phyloP scores from a whole-genome alignment of 1,140 invertebrate species.

The Phenacoccus solenopsis region DNA sequence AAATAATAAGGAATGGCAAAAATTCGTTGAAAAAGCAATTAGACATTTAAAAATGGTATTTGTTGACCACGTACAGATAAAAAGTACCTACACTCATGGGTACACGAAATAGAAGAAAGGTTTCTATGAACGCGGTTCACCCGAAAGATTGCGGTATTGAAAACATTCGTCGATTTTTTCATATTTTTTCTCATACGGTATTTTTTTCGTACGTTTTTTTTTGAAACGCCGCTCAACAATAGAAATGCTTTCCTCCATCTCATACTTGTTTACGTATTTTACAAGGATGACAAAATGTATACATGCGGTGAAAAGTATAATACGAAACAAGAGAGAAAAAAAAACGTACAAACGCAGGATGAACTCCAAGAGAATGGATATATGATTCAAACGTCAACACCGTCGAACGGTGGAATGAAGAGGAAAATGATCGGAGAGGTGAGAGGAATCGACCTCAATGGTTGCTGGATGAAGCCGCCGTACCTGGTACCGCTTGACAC shows the following conservation, averaged over 20 bases:
- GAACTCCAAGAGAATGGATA: background rate
- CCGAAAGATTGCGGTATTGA: background rate
- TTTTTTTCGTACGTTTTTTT: too few species aligned
- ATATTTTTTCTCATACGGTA: background rate
- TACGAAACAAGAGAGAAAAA: background rate
- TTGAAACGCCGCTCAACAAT: background rate
- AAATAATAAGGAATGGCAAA: too few species aligned
- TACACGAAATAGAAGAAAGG: background rate
- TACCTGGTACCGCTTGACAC: background rate
- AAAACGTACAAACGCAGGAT: background rate
- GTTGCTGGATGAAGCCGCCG: background rate
- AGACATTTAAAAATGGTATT: background rate
- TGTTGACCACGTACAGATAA: background rate
- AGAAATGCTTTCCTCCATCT: background rate
- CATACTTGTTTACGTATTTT: background rate
- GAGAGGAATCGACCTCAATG: conserved; percentile 1
- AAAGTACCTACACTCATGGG: background rate
- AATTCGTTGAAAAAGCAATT: too few species aligned
- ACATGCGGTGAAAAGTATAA: too few species aligned
- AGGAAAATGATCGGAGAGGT: background rate
- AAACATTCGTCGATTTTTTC: background rate
- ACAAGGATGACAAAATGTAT: background rate
- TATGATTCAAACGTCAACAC: background rate
- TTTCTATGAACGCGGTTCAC: background rate
- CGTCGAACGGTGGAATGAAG: background rate